phyloP scores from a whole-genome alignment of 2,888 invertebrate species.

The Palloptera scutellata region DNA sequence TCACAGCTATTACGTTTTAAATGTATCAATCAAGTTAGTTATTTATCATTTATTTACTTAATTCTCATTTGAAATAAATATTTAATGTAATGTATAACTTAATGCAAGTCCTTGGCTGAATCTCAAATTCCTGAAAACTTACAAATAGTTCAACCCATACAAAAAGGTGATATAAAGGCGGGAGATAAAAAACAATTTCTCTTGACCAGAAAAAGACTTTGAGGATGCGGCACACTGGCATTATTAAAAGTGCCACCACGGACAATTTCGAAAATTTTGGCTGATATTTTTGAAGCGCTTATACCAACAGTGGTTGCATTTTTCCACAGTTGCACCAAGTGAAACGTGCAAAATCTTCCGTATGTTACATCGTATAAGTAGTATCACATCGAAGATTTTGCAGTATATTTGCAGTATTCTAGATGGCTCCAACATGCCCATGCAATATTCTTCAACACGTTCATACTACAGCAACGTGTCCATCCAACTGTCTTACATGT shows the following conservation, averaged over 20 bases:
- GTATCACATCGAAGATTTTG: constrained; percentile 50
- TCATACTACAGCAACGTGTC: constrained; percentile 46
- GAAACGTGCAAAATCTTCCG: constrained; percentile 52
- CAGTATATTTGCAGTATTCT: background rate
- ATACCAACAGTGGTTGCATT: constrained; percentile 52
- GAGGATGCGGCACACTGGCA: constrained; percentile 39
- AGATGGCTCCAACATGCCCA: constrained; percentile 20
- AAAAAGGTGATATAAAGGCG: constrained; percentile 42
- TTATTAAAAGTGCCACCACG: constrained; percentile 40
- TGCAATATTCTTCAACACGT: constrained; percentile 41
- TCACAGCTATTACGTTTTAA: no score
- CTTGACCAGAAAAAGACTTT: constrained; percentile 29
- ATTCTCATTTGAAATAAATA: no score
- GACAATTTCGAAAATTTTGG: constrained; percentile 33
- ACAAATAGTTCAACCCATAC: constrained; percentile 40
- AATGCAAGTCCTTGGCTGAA: no score
- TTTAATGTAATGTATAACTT: no score
- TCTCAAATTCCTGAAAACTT: constrained; percentile 26
- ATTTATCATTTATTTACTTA: no score
- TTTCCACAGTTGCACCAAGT: constrained; percentile 52
- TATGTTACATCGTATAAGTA: constrained; percentile 53
- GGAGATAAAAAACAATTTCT: constrained; percentile 41
- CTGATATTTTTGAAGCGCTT: constrained; percentile 44
- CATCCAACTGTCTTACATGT: background rate
- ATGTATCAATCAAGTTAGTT: no score